Base-by-base conservation (phyloP, 2,888 invertebrate genomes). In the Bembecia ichneumoniformis region DNA sequence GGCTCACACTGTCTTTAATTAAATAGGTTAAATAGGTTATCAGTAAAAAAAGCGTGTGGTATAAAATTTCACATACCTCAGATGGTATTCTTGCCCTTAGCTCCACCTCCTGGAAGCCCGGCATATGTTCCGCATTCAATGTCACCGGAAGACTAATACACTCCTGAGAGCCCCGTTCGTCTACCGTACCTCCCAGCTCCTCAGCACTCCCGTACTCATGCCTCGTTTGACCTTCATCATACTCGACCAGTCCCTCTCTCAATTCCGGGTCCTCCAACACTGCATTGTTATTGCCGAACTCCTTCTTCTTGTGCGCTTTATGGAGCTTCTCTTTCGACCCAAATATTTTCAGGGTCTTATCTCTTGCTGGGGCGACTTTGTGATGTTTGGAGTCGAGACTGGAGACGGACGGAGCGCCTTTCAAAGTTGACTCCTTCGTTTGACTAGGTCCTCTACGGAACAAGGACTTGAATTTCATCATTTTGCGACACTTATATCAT, bases 401-500 rank as follows among this genome's bases (percentile, higher is more conserved):
- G 49, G 90, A 91, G 35, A 91, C 88, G 2, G 91, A 92, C 5
- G 91, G 90, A 36, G 91, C 90, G 57, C 90, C 88, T 58, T 90
- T 90, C 46, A 91, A 64, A 60, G 88, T 75, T 51, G 77, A 63
- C 74, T 89, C 77, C 68, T 89, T 87, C 63, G 86, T 84, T 66
- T 84, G 88, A 70, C 89, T 89, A 76, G 93, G 93, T 71, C 94
- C 94, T 92, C 95, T 94, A 89, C 95, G 95, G 89, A 95, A 95
- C 81, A 95, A 91, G 73, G 95, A 94, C 91, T 95, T 95, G 87
- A 95, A 92, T 90, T 95, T 95, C 91, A 95, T 95, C 94, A 94
- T 95, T 88, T 90, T 93, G 86, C 72, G 69, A 69, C 62, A 56
- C 64, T 68, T 63, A 59, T 58, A 59, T 81, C 74, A 77, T 77